Conservation (phyloP, 2,797 vertebrate genomes). For the Pangasius larnaudii region DNA sequence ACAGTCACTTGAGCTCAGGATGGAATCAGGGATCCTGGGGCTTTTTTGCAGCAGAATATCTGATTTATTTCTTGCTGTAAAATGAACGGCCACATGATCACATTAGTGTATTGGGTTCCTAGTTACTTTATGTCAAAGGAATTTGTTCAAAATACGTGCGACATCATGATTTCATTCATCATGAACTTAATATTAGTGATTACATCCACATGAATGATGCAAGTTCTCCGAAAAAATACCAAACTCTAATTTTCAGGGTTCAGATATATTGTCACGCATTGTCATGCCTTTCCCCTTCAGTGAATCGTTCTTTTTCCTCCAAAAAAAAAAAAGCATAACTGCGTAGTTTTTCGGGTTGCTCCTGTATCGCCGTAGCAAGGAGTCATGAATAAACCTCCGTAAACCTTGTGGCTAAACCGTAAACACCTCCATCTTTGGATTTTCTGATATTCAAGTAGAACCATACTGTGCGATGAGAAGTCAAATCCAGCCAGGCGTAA, state of each 20-base stretch:
- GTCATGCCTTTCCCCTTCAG: too few species aligned
- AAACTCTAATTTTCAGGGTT: neutral
- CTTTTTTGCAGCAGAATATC: neutral
- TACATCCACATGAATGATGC: neutral
- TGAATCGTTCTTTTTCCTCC: neutral
- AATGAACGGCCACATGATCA: neutral
- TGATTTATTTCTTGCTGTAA: neutral
- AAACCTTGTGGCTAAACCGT: neutral
- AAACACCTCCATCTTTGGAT: neutral
- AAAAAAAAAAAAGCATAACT: neutral
- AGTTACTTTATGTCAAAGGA: neutral
- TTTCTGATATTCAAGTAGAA: neutral
- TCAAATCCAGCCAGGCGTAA: neutral
- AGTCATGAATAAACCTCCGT: neutral
- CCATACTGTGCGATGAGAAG: neutral
- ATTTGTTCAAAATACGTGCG: neutral
- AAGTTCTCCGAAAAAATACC: neutral
- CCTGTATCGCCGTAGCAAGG: neutral
- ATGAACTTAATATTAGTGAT: neutral
- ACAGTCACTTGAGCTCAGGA: neutral
- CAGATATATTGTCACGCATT: neutral
- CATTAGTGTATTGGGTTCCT: neutral
- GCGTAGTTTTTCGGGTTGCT: neutral
- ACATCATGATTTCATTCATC: neutral
- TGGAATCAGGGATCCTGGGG: neutral